These are phyloP conservation scores for Colistium nudipinnis DNA, from an alignment of 2,113 vertebrate genomes.

Conservation along the genomic window DNA sequence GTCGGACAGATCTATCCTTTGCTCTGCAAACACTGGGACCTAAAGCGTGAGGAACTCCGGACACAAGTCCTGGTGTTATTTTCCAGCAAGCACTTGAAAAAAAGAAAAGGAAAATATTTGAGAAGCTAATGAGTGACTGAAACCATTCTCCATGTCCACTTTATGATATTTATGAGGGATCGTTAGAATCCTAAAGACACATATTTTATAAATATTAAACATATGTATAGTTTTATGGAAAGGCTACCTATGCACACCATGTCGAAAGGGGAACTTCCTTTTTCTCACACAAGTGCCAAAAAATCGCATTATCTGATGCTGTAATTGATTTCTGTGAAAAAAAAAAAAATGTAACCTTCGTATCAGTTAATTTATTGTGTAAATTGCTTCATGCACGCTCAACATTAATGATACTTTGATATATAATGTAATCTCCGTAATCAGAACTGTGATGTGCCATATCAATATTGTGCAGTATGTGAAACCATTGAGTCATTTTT, in stretches of 20 bases:
- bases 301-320: conserved; percentile 38
- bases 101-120: conserved; percentile 29
- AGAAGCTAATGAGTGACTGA: neutral
- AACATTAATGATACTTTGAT: conserved; percentile 44
- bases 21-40: conserved; percentile 27
- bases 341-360: conserved; percentile 35
- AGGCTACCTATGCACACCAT: conserved; percentile 63
- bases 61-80: conserved; percentile 20
- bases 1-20: conserved; percentile 38
- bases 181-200: conserved; percentile 23
- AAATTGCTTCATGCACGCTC: conserved; percentile 62
- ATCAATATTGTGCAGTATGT: conserved; percentile 47
- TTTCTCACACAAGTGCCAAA: conserved; percentile 72
- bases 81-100: conserved; percentile 60
- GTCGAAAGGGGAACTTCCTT: conserved; percentile 33
- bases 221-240: conserved; percentile 64
- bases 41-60: conserved; percentile 13
- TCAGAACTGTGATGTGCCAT: conserved; percentile 43
- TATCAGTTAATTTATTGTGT: conserved; percentile 68
- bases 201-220: conserved; percentile 55
- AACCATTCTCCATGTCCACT: conserved; percentile 24
- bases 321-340: conserved; percentile 59
- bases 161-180: conserved; percentile 58
- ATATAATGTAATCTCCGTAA: conserved; percentile 56
- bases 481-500: conserved; percentile 45